A percentile compares a stretch with the other conserved stretches of the same genome.
phyloP scores from a whole-genome alignment of 2,888 invertebrate genomes.

The Drosophila fungiperda region DNA sequence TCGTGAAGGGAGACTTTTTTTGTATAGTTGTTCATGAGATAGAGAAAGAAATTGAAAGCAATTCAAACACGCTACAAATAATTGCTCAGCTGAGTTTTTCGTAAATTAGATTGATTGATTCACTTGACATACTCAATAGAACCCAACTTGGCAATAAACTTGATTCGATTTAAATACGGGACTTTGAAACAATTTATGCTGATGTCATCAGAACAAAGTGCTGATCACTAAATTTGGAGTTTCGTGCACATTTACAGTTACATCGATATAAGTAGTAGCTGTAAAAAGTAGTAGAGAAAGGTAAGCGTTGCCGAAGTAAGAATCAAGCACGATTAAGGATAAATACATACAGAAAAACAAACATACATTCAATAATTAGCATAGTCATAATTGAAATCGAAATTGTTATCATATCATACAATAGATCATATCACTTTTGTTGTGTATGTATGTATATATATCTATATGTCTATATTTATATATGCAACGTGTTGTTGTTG shows the following conservation, averaged over 20 bases:
- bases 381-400: neutral
- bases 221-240: neutral
- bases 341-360: constrained; percentile 19
- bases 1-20: neutral
- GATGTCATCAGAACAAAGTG: neutral
- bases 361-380: neutral
- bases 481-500: neutral
- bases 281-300: neutral
- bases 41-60: neutral
- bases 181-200: neutral
- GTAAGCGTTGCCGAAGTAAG: neutral
- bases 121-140: neutral
- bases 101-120: neutral
- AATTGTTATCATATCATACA: constrained; percentile 13
- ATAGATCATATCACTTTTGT: constrained; percentile 19
- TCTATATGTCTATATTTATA: constrained; percentile 3
- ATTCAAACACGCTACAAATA: neutral
- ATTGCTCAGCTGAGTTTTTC: neutral
- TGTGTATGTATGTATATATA: constrained; percentile 10
- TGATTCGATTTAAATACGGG: neutral
- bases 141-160: neutral
- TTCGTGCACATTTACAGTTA: neutral
- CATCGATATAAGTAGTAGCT: neutral
- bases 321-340: constrained; percentile 29
- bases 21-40: neutral